Evolutionary conservation across 35 echinoderm and acorn worm genomes (phyloP).

Genomic region (Anneissia japonica): DNA sequence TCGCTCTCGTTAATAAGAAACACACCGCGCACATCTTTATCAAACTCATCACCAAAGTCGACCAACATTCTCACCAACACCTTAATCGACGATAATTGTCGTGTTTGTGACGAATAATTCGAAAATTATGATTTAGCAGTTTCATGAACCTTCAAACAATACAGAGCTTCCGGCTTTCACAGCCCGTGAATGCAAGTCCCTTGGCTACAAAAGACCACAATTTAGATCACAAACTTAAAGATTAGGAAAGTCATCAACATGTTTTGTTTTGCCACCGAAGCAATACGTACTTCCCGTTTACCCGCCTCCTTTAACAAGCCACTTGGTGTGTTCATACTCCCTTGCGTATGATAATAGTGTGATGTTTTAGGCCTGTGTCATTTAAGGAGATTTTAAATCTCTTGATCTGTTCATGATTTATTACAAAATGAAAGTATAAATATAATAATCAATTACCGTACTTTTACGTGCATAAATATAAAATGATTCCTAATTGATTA

Average conservation of each 20-base stretch:
- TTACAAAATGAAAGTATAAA: no score
- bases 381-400: no score
- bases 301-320: not conserved
- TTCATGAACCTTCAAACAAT: not conserved
- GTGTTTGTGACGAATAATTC: not conserved
- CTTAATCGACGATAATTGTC: not conserved
- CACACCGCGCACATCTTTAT: not conserved
- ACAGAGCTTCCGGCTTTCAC: not conserved
- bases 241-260: not conserved
- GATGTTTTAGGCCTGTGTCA: not conserved
- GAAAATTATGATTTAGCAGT: not conserved
- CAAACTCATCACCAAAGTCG: not conserved
- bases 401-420: no score
- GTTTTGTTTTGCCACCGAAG: not conserved
- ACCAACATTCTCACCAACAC: not conserved
- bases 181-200: not conserved
- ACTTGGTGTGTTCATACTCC: not conserved
- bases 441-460: no score
- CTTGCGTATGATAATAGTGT: not conserved
- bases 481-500: no score
- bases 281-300: not conserved
- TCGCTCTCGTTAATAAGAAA: not conserved
- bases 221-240: not conserved
- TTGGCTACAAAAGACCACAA: not conserved
- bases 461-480: no score